These are phyloP conservation scores for Ophraella communa DNA, from an alignment of 2,888 invertebrate genomes.

Conservation along the genomic window DNA sequence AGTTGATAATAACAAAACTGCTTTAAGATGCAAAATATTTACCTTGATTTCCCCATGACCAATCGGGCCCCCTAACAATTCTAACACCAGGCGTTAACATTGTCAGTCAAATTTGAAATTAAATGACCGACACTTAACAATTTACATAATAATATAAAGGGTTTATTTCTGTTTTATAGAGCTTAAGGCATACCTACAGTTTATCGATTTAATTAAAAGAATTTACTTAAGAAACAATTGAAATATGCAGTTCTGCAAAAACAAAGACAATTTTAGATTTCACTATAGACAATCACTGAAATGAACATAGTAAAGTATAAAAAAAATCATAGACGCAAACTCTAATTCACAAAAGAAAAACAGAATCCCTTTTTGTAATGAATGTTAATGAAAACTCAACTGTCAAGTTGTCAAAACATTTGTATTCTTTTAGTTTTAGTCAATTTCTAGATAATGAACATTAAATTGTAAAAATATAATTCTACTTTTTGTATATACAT, in stretches of 20 bases:
- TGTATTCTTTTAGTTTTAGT: background rate
- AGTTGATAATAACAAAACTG: background rate
- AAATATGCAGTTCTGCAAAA: background rate
- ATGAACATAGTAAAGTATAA: background rate
- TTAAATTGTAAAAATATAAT: no score
- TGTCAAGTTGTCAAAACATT: background rate
- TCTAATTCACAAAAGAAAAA: slow-evolving; percentile 1
- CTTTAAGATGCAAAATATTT: slow-evolving; percentile 31
- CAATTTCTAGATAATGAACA: no score
- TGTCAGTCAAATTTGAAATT: background rate
- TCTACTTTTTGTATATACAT: no score
- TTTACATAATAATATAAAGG: background rate
- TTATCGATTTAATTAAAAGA: background rate
- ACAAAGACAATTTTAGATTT: background rate
- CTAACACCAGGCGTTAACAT: slow-evolving; percentile 75
- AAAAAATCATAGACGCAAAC: background rate
- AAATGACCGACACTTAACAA: background rate
- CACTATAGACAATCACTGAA: background rate
- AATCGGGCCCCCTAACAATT: slow-evolving; percentile 81
- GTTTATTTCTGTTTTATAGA: background rate
- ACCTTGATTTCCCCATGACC: slow-evolving; percentile 83
- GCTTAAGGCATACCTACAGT: background rate
- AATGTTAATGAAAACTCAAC: slow-evolving; percentile 1
- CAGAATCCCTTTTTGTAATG: background rate
- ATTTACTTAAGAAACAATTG: background rate